phyloP scores from a whole-genome alignment of 2,888 invertebrate genomes.

The Baccha elongata region DNA sequence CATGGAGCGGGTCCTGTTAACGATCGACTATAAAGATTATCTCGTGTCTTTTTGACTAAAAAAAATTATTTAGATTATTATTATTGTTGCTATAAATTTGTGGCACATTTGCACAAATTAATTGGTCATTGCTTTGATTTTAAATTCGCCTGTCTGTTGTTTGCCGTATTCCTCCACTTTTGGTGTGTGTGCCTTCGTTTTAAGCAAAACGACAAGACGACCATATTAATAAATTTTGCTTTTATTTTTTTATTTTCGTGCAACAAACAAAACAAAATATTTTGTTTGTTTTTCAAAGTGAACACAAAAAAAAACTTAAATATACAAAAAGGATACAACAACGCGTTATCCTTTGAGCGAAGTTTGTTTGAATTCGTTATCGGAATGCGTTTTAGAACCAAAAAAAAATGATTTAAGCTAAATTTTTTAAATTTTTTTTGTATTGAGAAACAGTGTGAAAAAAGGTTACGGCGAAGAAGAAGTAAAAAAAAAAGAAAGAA shows the following conservation, averaged over 20 bases:
- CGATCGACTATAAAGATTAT: constrained; percentile 61
- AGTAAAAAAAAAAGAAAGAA: constrained; percentile 64
- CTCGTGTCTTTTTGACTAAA: constrained; percentile 70
- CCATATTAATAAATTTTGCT: constrained; percentile 60
- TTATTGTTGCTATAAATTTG: constrained; percentile 45
- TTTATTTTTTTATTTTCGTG: constrained; percentile 41
- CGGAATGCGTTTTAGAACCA: constrained; percentile 18
- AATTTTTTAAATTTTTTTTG: constrained; percentile 19
- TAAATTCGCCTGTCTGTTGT: constrained; percentile 58
- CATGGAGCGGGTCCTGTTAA: constrained; percentile 74
- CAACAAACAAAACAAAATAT: constrained; percentile 51
- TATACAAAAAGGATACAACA: constrained; percentile 62
- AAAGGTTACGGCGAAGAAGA: constrained; percentile 56
- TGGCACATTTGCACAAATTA: constrained; percentile 29
- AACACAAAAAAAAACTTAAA: constrained; percentile 63
- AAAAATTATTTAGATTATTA: constrained; percentile 47
- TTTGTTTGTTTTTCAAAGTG: constrained; percentile 53
- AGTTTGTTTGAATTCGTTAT: constrained; percentile 43
- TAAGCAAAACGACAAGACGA: constrained; percentile 15
- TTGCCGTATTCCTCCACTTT: constrained; percentile 41
- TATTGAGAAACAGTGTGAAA: constrained; percentile 47
- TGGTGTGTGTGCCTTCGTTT: constrained; percentile 51
- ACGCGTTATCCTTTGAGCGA: constrained; percentile 53
- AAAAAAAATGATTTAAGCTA: too few species aligned
- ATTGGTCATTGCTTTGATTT: constrained; percentile 49